Evolutionary conservation across 2,888 invertebrate species (phyloP).

Genomic region (Drosophila longiperda): DNA sequence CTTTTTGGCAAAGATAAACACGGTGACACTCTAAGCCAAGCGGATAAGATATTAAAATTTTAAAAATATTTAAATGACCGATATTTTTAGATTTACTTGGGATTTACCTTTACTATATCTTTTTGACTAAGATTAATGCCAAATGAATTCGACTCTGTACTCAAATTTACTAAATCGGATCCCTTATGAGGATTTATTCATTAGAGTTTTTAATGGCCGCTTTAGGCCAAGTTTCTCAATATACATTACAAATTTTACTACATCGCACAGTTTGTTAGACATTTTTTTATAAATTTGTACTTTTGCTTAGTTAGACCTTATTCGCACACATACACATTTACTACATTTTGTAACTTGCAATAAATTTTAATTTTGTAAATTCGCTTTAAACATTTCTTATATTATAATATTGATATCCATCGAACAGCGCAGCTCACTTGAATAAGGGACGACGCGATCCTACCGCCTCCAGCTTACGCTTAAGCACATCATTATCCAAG

Average conservation of each 20-base stretch:
- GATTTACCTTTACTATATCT: background rate
- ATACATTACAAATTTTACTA: constrained; percentile 3
- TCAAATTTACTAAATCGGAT: background rate
- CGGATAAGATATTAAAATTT: background rate
- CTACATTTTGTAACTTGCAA: constrained; percentile 62
- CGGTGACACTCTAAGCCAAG: constrained; percentile 45
- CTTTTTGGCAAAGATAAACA: constrained; percentile 68
- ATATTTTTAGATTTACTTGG: background rate
- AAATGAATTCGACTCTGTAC: background rate
- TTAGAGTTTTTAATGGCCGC: background rate
- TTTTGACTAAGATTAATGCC: background rate
- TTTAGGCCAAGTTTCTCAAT: background rate
- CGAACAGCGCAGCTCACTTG: constrained; percentile 54
- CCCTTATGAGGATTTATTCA: background rate
- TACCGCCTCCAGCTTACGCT: constrained; percentile 83
- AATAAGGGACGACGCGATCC: constrained; percentile 65
- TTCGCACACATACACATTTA: constrained; percentile 12
- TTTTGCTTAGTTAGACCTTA: constrained; percentile 4
- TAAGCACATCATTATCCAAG: constrained; percentile 86
- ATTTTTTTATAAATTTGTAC: constrained; percentile 6
- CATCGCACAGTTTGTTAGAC: background rate
- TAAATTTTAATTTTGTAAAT: constrained; percentile 75
- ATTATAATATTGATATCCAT: constrained; percentile 48
- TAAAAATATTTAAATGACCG: background rate
- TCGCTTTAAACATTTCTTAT: constrained; percentile 63